phyloP scores from a whole-genome alignment of 35 echinoderm and acorn worm species.

The Eucidaris tribuloides region DNA sequence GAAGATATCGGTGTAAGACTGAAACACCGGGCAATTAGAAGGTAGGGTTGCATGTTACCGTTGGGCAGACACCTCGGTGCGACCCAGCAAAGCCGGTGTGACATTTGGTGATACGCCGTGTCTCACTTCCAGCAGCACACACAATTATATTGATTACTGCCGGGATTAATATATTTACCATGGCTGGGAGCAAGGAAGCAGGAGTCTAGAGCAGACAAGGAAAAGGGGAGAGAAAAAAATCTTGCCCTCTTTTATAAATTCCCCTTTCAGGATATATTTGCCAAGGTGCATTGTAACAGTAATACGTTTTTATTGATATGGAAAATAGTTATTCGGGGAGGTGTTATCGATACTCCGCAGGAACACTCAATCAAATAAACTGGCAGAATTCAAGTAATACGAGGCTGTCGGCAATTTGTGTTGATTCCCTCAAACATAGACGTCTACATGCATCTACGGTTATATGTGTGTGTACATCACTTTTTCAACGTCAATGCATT shows the following conservation, averaged over 20 bases:
- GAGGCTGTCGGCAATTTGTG: too few relatives aligned
- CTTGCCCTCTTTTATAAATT: slow-evolving; percentile 3
- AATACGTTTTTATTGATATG: slow-evolving; percentile 35
- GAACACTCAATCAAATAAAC: slow-evolving; percentile 14
- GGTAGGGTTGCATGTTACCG: too few relatives aligned
- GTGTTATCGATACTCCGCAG: slow-evolving; percentile 6
- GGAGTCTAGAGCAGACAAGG: background rate
- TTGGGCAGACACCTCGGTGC: too few relatives aligned
- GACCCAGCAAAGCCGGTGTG: too few relatives aligned
- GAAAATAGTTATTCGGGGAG: slow-evolving; percentile 27
- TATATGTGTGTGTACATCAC: too few relatives aligned
- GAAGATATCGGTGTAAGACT: too few relatives aligned
- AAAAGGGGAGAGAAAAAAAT: background rate
- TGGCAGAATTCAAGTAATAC: slow-evolving; percentile 11
- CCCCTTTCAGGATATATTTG: slow-evolving; percentile 1
- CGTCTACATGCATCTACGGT: too few relatives aligned
- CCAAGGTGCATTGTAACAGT: slow-evolving; percentile 16
- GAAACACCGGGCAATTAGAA: too few relatives aligned
- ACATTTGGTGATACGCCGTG: slow-evolving; percentile 16
- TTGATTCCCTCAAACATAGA: too few relatives aligned
- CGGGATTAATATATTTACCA: slow-evolving; percentile 25
- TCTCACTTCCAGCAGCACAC: slow-evolving; percentile 7
- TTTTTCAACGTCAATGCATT: too few relatives aligned
- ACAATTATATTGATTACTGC: slow-evolving; percentile 20
- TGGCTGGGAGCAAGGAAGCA: background rate